phyloP scores from a whole-genome alignment of 2,888 invertebrate species.

The Cantharis rufa region DNA sequence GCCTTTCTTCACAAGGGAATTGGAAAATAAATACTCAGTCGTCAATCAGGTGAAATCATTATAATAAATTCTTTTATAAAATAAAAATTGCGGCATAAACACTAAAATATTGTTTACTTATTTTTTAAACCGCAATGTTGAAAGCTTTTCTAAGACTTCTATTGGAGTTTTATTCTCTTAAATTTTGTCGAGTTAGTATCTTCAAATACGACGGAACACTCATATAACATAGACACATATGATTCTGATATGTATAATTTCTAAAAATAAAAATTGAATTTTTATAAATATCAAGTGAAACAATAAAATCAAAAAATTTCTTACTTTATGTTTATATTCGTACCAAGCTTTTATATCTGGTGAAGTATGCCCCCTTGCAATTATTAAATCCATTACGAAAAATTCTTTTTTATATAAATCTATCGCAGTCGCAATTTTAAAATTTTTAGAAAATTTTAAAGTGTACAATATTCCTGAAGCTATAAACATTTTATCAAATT shows the following conservation, averaged over 20 bases:
- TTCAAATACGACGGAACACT: background rate
- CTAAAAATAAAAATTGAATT: background rate
- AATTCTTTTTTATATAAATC: background rate
- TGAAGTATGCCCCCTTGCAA: background rate
- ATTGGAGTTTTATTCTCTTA: background rate
- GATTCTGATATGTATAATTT: background rate
- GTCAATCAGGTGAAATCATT: no score
- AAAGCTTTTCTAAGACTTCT: background rate
- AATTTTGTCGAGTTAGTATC: background rate
- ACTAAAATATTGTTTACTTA: no score
- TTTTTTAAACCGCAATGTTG: no score
- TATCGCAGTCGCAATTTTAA: background rate
- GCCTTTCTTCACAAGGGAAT: no score
- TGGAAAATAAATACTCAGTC: no score
- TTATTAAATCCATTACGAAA: background rate
- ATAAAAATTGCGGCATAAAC: no score
- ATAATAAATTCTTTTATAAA: no score
- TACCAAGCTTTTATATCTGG: background rate
- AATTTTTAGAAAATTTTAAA: background rate
- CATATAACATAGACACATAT: background rate
- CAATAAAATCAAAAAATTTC: background rate
- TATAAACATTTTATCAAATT: slow-evolving; percentile 8
- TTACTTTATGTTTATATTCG: background rate
- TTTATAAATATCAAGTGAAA: background rate
- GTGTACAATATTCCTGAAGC: slow-evolving; percentile 5